phyloP scores from a whole-genome alignment of 2,113 vertebrate species.

The Psophia crepitans region DNA sequence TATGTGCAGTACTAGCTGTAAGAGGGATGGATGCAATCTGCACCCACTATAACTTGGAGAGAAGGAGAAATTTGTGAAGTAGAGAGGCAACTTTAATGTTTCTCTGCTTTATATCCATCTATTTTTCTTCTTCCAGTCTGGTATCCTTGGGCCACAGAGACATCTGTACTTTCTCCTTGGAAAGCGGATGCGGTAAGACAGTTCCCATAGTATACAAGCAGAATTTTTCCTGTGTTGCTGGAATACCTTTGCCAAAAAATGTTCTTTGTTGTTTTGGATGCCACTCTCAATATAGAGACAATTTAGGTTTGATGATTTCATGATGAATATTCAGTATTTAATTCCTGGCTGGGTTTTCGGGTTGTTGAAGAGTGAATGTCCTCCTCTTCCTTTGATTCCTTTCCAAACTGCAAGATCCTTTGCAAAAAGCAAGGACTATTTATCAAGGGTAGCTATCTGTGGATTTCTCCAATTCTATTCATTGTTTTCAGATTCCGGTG shows the following conservation, averaged over 20 bases:
- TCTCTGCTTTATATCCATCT: background rate
- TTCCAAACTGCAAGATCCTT: background rate
- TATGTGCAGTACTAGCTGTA: accelerated
- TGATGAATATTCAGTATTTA: background rate
- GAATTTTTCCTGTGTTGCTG: background rate
- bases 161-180: background rate
- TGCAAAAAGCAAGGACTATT: background rate
- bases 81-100: background rate
- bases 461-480: background rate
- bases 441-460: background rate
- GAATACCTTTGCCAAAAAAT: background rate
- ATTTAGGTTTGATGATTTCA: background rate
- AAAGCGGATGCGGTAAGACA: background rate
- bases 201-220: background rate
- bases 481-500: background rate
- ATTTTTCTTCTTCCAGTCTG: background rate
- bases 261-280: background rate
- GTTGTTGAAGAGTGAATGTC: background rate
- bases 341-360: background rate
- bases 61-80: background rate
- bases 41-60: accelerated
- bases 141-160: background rate
- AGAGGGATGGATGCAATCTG: background rate
- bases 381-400: background rate
- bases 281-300: background rate